phyloP scores from a whole-genome alignment of 2,797 vertebrate species.

The Glyptemys insculpta region DNA sequence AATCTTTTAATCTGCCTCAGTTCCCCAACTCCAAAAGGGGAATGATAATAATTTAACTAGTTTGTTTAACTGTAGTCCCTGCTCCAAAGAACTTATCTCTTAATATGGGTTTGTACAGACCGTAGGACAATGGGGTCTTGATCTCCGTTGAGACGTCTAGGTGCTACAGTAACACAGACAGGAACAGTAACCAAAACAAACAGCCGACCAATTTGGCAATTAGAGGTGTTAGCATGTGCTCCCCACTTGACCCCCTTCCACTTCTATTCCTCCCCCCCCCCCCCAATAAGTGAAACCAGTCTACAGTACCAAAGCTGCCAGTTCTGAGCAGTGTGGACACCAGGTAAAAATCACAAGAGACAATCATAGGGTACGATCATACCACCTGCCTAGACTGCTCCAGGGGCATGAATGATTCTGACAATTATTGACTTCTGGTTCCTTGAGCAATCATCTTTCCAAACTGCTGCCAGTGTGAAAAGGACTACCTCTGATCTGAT shows the following conservation, averaged over 20 bases:
- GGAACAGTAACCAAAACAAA: neutral
- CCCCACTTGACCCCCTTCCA: neutral
- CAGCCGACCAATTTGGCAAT: neutral
- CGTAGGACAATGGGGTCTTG: neutral
- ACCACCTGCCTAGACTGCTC: conserved; percentile 43
- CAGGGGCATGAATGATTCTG: conserved; percentile 50
- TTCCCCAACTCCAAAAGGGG: conserved; percentile 57
- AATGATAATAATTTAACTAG: conserved; percentile 55
- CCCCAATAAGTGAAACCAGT: neutral
- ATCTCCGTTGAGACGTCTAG: conserved; percentile 16
- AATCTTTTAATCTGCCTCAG: neutral
- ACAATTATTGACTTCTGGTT: conserved; percentile 72
- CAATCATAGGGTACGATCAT: conserved; percentile 60
- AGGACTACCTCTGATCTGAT: conserved; percentile 73
- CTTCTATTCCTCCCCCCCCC: neutral
- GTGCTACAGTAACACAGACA: neutral
- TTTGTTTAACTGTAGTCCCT: conserved; percentile 53
- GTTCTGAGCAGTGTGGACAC: neutral
- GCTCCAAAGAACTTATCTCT: neutral
- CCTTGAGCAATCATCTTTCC: conserved; percentile 57
- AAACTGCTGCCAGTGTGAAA: conserved; percentile 70
- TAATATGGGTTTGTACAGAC: conserved; percentile 56
- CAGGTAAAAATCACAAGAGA: neutral
- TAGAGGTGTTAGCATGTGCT: neutral
- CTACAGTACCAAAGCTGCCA: neutral